These are phyloP conservation scores for Dryoscopus gambensis DNA, from an alignment of 2,113 vertebrate species.

Conservation along the genomic window DNA sequence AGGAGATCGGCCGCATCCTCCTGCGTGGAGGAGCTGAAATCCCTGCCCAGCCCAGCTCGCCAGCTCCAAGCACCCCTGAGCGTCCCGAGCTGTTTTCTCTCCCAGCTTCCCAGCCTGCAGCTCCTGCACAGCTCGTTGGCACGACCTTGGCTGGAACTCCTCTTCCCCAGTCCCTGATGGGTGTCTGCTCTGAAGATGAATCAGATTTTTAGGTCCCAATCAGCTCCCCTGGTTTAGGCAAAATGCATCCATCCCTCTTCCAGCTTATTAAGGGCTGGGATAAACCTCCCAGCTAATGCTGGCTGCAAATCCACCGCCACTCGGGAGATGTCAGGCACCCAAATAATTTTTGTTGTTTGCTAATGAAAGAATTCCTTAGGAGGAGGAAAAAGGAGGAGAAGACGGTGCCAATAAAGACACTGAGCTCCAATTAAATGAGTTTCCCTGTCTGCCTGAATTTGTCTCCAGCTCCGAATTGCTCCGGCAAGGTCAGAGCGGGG, in stretches of 20 bases:
- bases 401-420: background rate
- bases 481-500: conserved; percentile 49
- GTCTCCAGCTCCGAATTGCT: conserved; percentile 47
- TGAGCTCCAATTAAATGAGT: conserved; percentile 62
- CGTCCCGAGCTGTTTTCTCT: background rate
- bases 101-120: background rate
- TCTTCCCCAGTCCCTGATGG: conserved; percentile 20
- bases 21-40: rapidly evolving
- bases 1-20: rapidly evolving
- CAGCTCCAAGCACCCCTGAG: background rate
- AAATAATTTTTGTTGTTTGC: conserved; percentile 59
- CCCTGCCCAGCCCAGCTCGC: background rate
- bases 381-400: background rate
- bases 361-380: conserved; percentile 67
- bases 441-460: conserved; percentile 53
- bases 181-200: conserved; percentile 68
- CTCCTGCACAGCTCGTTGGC: conserved; percentile 46
- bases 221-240: conserved; percentile 59
- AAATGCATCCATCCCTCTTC: conserved; percentile 70
- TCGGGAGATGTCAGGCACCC: conserved; percentile 38
- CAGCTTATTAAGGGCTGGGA: conserved; percentile 60
- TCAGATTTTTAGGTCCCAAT: conserved; percentile 70
- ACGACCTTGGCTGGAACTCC: conserved; percentile 58
- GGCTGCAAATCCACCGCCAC: conserved; percentile 46
- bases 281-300: conserved; percentile 61